Base-by-base conservation (phyloP, 1,140 invertebrate species). In the Hyposmocoma kahamanoa region DNA sequence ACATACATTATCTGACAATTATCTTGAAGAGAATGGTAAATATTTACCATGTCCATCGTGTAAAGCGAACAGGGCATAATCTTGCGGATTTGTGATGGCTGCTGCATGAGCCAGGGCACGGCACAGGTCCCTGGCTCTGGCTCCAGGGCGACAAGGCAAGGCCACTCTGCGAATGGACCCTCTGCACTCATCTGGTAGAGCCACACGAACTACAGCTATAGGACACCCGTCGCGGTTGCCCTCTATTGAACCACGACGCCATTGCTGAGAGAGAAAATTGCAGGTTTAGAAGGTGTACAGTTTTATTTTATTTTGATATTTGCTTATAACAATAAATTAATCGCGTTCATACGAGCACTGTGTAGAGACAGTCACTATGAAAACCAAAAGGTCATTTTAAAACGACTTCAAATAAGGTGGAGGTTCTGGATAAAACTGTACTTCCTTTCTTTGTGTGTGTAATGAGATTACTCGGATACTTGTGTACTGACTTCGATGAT, bases 81-180 rank as follows among this genome's bases (percentile, higher is more conserved):
- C 97, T 79, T 98, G 96, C 20, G 96, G 96, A 87, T 98, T 98
- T 9, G 96, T 98, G 30, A 98, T 96, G 62, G 93, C 89, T 47
- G 96, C 93, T 76, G 97, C 96, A 72, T 97, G 95, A 0, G 96
- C 96, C 52, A 98, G 94, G 59, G 97, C 95, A 38, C 95, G 92
- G 84, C 96, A 97, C 32, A 98, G 92, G 86, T 98, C 96, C 21
- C 93, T 90, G 0, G 95, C 96, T 22, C 95, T 96, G 87, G 97
- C 97, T 48, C 96, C 95, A 0, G 96, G 96, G 62, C 96, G 87
- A 45, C 96, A 94, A 11, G 96, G 96, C 45, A 98, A 87, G 18
- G 96, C 96, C 69, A 96, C 94, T 30, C 95, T 96, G 47, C 95
- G 91, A 59, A 98, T 92, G 6, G 93, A 96, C 42, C 96, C 96